A percentile compares a stretch with the other conserved stretches of the same genome.
Conservation (phyloP, 30 jellyfish, hydroid and myxozoan genomes). For the Morbakka virulenta region DNA sequence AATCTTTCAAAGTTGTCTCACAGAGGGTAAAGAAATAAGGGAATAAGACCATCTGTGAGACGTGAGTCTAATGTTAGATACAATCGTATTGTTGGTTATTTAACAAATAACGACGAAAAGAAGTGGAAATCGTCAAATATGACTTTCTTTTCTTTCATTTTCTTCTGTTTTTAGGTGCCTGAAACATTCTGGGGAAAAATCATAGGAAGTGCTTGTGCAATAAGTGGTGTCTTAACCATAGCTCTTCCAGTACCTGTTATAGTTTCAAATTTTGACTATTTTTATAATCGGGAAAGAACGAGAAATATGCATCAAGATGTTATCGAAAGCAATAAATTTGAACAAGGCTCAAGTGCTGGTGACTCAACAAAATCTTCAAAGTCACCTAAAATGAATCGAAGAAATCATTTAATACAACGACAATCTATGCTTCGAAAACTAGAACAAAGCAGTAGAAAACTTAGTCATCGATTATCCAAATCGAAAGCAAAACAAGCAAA, state of each 20-base stretch:
- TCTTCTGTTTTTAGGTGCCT: conserved; percentile 70
- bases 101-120: no score
- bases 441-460: conserved; percentile 36
- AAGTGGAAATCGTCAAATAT: not conserved
- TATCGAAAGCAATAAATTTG: not conserved
- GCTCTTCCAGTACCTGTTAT: conserved; percentile 98
- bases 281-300: conserved; percentile 84
- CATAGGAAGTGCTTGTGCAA: conserved; percentile 90
- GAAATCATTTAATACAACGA: conserved; percentile 67
- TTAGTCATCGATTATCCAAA: conserved; percentile 39
- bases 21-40: no score
- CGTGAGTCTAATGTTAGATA: no score
- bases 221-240: conserved; percentile 85
- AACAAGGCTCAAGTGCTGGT: not conserved
- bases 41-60: no score
- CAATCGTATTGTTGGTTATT: no score
- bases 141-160: not conserved
- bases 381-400: conserved; percentile 2
- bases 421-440: conserved; percentile 61
- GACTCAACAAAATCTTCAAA: not conserved
- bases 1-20: no score
- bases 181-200: conserved; percentile 82
- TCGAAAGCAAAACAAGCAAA: not conserved
- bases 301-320: conserved; percentile 60
- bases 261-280: conserved; percentile 92